Conservation (phyloP, 2,797 vertebrate genomes). For the Cercopithecus neglectus region DNA sequence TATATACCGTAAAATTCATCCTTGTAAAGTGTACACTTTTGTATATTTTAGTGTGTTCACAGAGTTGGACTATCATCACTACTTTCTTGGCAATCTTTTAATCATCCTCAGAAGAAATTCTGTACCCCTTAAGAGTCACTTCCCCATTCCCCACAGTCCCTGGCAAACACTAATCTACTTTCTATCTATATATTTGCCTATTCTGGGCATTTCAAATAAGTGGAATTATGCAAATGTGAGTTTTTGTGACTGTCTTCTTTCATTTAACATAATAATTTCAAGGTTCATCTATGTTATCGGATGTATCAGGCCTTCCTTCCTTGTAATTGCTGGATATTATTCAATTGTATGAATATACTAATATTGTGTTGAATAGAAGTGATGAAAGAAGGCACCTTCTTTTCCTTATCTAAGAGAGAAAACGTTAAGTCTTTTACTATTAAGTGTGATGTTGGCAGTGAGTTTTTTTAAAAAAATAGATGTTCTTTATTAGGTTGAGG, state of each 20-base stretch:
- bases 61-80: neutral
- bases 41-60: conserved; percentile 27
- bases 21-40: neutral
- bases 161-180: neutral
- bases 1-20: neutral
- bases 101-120: neutral
- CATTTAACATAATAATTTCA: neutral
- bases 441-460: neutral
- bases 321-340: neutral
- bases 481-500: neutral
- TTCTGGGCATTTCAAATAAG: neutral
- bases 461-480: neutral
- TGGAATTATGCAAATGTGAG: neutral
- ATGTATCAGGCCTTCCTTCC: neutral
- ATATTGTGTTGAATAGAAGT: neutral
- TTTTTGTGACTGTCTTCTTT: neutral
- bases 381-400: neutral
- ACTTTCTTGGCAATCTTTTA: conserved; percentile 3
- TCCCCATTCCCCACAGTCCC: neutral
- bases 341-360: neutral
- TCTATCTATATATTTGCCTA: neutral
- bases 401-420: neutral
- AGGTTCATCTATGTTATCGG: neutral
- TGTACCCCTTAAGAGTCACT: neutral
- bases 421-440: neutral